A percentile compares a stretch with the other conserved stretches of the same genome.
Conservation (phyloP, 2,888 invertebrate genomes). For the Dexiosoma caninum region DNA sequence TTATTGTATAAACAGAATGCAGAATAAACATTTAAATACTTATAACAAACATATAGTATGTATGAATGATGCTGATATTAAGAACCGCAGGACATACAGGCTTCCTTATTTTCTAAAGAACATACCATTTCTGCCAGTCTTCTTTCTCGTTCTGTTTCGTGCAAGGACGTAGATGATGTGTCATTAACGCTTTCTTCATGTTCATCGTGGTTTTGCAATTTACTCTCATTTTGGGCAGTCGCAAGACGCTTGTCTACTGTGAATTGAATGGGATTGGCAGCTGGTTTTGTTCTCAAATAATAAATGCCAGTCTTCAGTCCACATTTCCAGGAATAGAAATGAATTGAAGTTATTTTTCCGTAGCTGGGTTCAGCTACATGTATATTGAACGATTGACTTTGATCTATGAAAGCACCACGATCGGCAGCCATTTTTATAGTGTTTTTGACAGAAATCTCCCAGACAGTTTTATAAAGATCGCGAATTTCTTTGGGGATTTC, state of each 20-base stretch:
- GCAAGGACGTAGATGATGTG: constrained; percentile 24
- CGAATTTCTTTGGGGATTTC: constrained; percentile 91
- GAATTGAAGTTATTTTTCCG: constrained; percentile 97
- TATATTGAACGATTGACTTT: constrained; percentile 98
- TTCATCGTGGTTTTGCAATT: constrained; percentile 61
- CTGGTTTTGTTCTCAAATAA: constrained; percentile 96
- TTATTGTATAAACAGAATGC: too few species aligned
- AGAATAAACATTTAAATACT: too few species aligned
- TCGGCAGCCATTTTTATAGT: constrained; percentile 98
- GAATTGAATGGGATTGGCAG: constrained; percentile 97
- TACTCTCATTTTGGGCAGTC: constrained; percentile 57
- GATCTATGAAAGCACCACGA: constrained; percentile 98
- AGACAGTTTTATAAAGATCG: constrained; percentile 95
- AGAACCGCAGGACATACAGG: constrained; percentile 91
- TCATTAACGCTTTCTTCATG: constrained; percentile 27
- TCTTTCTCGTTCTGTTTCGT: constrained; percentile 73
- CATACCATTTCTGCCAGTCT: constrained; percentile 89
- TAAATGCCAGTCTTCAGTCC: constrained; percentile 99
- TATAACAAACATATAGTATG: too few species aligned
- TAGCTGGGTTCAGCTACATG: constrained; percentile 97
- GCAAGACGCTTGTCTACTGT: constrained; percentile 93
- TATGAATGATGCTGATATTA: too few species aligned
- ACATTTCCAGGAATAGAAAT: constrained; percentile 97
- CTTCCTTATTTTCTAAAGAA: constrained; percentile 91
- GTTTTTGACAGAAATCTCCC: constrained; percentile 96